Evolutionary conservation across 2,888 invertebrate species (phyloP), one percentile per base, ranked within the genome.

Genomic region (Galerucella pusilla): DNA sequence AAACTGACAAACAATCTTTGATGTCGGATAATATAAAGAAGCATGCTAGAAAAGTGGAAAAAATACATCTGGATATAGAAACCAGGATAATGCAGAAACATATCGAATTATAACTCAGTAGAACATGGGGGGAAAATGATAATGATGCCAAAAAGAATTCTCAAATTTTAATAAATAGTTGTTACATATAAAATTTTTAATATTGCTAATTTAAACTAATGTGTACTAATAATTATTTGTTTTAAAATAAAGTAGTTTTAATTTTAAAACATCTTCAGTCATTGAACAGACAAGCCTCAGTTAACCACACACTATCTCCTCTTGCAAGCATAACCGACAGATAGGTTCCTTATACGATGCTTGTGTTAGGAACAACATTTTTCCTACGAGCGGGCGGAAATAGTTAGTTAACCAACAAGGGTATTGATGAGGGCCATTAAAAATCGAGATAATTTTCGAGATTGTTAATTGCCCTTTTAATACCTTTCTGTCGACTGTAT

Each of bases 31-130:
- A 91, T 82, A 94, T 96, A 67, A 96, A 96, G 86, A 95, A 96
- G 82, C 95, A 96, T 86, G 90, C 93, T 4, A 90, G 94, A 78
- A 96, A 95, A 86, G 94, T 96, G 0, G 94, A 96, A 84, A 97
- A 96, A 88, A 87, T 97, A 77, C 97, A 97, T 87, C 89, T 91
- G 12, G 93, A 94, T 81, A 87, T 97, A 16, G 96, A 96, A 86
- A 89, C 90, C 69, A 93, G 91, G 84, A 96, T 97, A 80, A 90
- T 94, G 85, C 90, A 90, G 81, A 92, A 92, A 80, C 96, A 96
- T 86, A 85, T 86, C 16, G 97, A 97, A 88, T 88, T 96, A 74
- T 96, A 90, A 91, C 61, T 72, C 66, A 14, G 25, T 54, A 54
- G 45, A 60, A 14, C 11, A 16, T 60, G 6, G 25, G 35, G 64